phyloP scores from a whole-genome alignment of 2,113 vertebrate species.

The Camelus bactrianus region DNA sequence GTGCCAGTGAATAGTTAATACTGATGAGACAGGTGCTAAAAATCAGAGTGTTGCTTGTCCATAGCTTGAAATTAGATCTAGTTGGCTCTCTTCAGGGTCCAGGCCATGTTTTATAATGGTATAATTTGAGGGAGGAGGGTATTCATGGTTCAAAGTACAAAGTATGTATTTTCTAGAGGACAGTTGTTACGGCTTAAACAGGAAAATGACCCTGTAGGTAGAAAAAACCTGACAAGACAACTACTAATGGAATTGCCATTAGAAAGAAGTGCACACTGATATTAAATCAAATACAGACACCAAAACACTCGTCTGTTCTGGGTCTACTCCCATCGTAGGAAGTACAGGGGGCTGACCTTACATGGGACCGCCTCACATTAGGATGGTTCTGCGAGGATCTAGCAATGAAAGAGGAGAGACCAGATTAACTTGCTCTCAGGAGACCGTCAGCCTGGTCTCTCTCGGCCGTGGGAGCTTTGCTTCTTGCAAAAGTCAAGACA shows the following conservation, averaged over 20 bases:
- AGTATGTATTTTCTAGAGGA: neutral
- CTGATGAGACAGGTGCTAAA: neutral
- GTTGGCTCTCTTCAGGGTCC: neutral
- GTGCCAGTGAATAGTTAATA: neutral
- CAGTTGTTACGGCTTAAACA: neutral
- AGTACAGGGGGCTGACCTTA: neutral
- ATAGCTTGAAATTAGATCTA: neutral
- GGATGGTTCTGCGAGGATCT: neutral
- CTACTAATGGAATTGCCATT: neutral
- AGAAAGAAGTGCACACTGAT: neutral
- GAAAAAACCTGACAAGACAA: slow-evolving; percentile 15
- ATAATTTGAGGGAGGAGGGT: neutral
- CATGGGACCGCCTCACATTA: rapidly evolving
- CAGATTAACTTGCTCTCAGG: neutral
- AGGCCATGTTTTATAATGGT: neutral
- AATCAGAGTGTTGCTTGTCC: neutral
- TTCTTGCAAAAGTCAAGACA: neutral
- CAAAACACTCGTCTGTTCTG: neutral
- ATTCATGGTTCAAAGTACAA: neutral
- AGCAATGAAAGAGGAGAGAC: neutral
- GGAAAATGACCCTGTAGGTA: neutral
- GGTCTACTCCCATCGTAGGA: neutral
- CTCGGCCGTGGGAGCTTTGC: neutral
- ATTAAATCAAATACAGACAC: neutral
- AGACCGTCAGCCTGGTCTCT: neutral